Base-by-base conservation (phyloP, 2,113 vertebrate genomes). In the Lasiurus cinereus region DNA sequence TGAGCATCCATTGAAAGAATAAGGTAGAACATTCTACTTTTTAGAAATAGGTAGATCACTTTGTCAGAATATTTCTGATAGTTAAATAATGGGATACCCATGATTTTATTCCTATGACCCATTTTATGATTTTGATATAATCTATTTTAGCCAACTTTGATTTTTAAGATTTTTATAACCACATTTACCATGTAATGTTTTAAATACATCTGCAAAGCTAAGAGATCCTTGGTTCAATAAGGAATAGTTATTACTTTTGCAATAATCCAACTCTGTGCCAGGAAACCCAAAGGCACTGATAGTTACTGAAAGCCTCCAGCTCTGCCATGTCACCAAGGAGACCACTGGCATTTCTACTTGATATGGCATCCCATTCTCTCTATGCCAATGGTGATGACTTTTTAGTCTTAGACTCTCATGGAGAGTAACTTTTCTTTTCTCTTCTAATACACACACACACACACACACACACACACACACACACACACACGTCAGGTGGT, bases 131-230 rank as follows among this genome's bases (percentile, higher is more conserved):
- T 92, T 87, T 43, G 62, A 82, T 29, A 92, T 78, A 73, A 62
- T 88, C 39, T 88, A 69, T 83, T 31, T 90, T 92, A 79, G 77
- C n/a, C 43, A 85, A 56, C 3, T 27, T 85, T 56, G 50, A 77
- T 90, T 88, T 88, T 69, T 54, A 94, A 95, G 50, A 88, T 83
- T 84, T 74, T 74, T 24, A 79, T 64, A 89, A 80, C 56, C 76
- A 90, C 80, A 52, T 31, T 50, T 88, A 50, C 33, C 77, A 90
- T 93, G 59, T 31, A 83, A 95, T 12, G 66, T 74, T 79, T 76
- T 74, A 93, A 90, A 59, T 78, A 54, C 6, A 78, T 85, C 15
- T 94, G 48, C 48, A 84, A 87, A 94, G 43, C 67, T 76, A 77
- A 93, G 69, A 4, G 8, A 56, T 72, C 31, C n/a, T 82, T n/a